Base-by-base conservation (phyloP, 2,888 invertebrate species). In the Caenorhabditis panamensis region DNA sequence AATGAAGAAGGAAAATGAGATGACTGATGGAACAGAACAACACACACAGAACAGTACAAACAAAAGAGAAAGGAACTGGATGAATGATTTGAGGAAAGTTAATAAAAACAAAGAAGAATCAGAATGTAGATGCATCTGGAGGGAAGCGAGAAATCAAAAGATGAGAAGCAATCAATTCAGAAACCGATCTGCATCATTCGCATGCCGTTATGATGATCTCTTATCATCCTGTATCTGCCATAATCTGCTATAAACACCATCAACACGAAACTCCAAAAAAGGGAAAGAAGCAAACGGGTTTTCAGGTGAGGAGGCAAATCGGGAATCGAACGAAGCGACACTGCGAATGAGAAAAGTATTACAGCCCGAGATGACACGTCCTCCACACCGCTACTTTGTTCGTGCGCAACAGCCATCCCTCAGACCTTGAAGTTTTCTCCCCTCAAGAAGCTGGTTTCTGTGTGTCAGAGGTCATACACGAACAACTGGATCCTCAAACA, bases 371-470 rank as follows among this genome's bases (percentile, higher is more conserved):
- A 61, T 54, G 71, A 71, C 71, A 62, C 18, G 56, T 56, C 51
- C 51, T 51, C 26, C 49, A 26, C 9, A 62, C 71, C 47, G 26
- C 72, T 72, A 72, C 72, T 71, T 71, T 71, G 62, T 62, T 71
- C 72, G 41, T 59, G 36, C 49, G 53, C 22, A 31, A 31, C 31
- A 41, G 31, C 31, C 9, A 31, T 9, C 31, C 13, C 36, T 37
- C 62, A 49, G 49, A 63, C 72, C 72, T 72, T 63, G 63, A 72
- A 24, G 47, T 22, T 24, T n/a, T n/a, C n/a, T n/a, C 28, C 37
- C 13, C 36, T 71, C 71, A 37, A 72, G 72, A 72, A 72, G 63
- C 72, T 72, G 63, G 72, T 72, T 72, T 58, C 49, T 20, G 20
- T 16, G 54, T 54, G 54, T 54, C 49, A 51, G 72, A 72, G 72